phyloP scores from a whole-genome alignment of 2,888 invertebrate genomes.

The Oscheius sp. region DNA sequence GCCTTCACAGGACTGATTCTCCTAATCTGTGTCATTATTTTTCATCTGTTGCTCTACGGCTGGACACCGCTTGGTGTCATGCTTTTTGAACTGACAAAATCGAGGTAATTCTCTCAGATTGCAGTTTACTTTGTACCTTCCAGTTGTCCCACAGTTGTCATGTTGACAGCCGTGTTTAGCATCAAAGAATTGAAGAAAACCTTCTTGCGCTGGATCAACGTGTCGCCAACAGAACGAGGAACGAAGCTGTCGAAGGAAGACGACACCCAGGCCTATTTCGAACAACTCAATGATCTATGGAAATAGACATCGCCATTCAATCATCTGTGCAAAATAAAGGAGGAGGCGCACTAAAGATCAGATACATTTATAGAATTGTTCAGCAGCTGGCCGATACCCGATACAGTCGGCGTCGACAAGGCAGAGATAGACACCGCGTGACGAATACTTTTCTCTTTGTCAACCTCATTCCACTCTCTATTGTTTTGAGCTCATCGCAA shows the following conservation, averaged over 20 bases:
- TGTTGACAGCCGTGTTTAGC: slow-evolving; percentile 1
- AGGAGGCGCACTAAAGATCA: too few species aligned
- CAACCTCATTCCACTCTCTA: too few species aligned
- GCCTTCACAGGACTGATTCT: not conserved
- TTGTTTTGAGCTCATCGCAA: too few species aligned
- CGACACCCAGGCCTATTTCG: not conserved
- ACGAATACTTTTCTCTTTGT: too few species aligned
- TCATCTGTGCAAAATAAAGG: too few species aligned
- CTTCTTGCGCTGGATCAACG: not conserved
- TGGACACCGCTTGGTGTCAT: slow-evolving; percentile 14
- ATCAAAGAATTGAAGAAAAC: not conserved
- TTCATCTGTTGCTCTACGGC: not conserved
- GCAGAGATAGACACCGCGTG: too few species aligned
- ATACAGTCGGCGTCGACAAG: too few species aligned
- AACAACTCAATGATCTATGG: not conserved
- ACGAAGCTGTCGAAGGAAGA: not conserved
- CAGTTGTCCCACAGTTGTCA: slow-evolving; percentile 22
- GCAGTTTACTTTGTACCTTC: not conserved
- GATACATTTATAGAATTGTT: too few species aligned
- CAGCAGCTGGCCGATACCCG: too few species aligned
- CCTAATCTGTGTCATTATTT: not conserved
- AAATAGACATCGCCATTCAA: too few species aligned
- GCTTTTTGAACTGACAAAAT: slow-evolving; percentile 26
- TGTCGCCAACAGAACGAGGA: not conserved
- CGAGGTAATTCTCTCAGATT: not conserved